These are phyloP conservation scores for Pachyrhynchus sulphureomaculatus DNA, from an alignment of 1,140 invertebrate species.

Conservation along the genomic window DNA sequence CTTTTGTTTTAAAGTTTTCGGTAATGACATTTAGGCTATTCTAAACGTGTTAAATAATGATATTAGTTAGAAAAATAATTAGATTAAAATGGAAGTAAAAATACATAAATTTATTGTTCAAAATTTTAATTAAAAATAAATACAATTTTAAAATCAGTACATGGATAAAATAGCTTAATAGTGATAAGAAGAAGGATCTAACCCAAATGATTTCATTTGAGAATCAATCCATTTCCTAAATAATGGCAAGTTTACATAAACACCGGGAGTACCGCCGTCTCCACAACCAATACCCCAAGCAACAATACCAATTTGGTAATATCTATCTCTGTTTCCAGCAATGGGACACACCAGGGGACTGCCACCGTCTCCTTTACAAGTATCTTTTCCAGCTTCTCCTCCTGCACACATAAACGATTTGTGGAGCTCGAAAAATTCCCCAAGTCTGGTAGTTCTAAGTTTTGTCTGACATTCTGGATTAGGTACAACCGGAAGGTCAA, in stretches of 20 bases:
- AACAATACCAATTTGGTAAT: conserved; percentile 55
- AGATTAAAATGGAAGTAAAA: no score
- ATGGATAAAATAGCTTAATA: conserved; percentile 24
- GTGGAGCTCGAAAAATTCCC: conserved; percentile 53
- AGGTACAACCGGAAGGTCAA: conserved; percentile 65
- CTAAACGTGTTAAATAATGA: no score
- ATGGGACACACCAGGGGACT: conserved; percentile 59
- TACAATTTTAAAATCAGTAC: conserved; percentile 1
- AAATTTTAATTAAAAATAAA: not conserved
- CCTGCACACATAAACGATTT: conserved; percentile 75
- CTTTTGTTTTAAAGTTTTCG: no score
- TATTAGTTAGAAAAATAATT: no score
- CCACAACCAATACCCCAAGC: conserved; percentile 57
- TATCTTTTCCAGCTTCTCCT: conserved; percentile 64
- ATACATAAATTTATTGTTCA: no score
- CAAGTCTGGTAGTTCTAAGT: no score
- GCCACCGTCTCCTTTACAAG: conserved; percentile 64
- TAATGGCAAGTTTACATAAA: conserved; percentile 46
- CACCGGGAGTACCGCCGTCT: conserved; percentile 59
- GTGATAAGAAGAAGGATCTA: conserved; percentile 33
- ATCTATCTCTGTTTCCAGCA: conserved; percentile 42
- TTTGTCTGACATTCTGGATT: conserved; percentile 59
- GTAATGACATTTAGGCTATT: no score
- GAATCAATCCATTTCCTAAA: conserved; percentile 48
- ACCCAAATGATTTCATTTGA: conserved; percentile 31